Base-by-base conservation (phyloP, 92 coral and sea anemone genomes). In the Phymanthus crucifer region DNA sequence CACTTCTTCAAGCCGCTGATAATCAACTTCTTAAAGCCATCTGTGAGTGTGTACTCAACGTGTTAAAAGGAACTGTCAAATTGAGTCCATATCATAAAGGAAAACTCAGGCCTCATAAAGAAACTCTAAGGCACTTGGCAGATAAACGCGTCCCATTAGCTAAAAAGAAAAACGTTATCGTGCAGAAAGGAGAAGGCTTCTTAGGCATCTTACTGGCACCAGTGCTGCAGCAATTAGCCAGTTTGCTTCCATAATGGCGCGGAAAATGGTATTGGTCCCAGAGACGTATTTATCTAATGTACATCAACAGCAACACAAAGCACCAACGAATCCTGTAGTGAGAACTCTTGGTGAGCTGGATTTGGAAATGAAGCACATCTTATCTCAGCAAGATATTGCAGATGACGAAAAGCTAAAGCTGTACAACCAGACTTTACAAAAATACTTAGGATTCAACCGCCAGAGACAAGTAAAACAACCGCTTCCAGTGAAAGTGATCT, bases 231-330 rank as follows among this genome's bases (percentile, higher is more conserved):
- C 48, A 71, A 47, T 33, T 74, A 50, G 78, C 78, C 17, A 74
- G 78, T 47, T 23, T 48, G 50, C 78, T 74, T 74, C 78, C 66
- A 48, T 26, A 61, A 61, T 29, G 77, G 65, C 77, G 26, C 78
- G 77, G 82, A 86, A 73, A 80, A 81, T 81, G 85, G 66, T 81
- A 32, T 58, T 81, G 11, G 85, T 81, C 9, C 80, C 85, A 0
- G 80, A 73, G 40, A 73, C 48, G 32, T 72, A 75, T 38, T 32
- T 81, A 27, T 65, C 77, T 17, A 66, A 43, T 17, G 54, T 81
- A 36, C 78, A 71, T 29, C 84, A 80, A 27, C 78, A 48, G 23
- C 76, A 46, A n/a, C 83, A 66, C 6, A 46, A 73, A 9, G 71
- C 40, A 8, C 64, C 48, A 40, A 73, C 85, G 17, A 40, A 64